A percentile compares a stretch with the other conserved stretches of the same genome.
Conservation (phyloP, 2,113 vertebrate species). For the Coptodon bakossiorum region DNA sequence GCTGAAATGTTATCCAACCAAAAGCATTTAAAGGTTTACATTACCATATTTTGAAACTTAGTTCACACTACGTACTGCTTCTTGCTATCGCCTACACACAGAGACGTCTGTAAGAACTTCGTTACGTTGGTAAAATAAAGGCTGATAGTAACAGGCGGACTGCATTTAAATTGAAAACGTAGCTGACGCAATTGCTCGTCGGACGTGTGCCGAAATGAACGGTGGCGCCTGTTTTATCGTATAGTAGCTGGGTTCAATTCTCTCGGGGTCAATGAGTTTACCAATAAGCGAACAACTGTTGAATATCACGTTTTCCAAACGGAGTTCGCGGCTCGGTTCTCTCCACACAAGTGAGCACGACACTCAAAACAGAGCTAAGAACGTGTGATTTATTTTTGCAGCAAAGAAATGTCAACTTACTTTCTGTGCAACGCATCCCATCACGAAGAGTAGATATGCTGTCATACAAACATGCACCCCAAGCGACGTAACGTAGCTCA, state of each 20-base stretch:
- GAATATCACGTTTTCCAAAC: not conserved
- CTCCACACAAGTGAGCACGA: conserved; percentile 1
- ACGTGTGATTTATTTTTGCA: not conserved
- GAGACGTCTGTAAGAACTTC: not conserved
- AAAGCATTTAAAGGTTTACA: not conserved
- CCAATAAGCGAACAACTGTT: not conserved
- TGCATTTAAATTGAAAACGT: not conserved
- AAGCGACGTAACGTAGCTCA: conserved; percentile 51
- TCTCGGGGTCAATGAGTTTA: not conserved
- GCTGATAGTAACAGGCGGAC: not conserved
- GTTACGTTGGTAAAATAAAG: not conserved
- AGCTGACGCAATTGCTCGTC: not conserved
- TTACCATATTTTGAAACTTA: not conserved
- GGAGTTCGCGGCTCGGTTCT: not conserved
- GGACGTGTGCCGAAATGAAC: not conserved
- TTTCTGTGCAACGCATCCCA: conserved; percentile 68
- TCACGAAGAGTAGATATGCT: conserved; percentile 60
- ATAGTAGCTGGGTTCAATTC: not conserved
- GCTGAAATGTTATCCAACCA: not conserved
- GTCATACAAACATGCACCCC: conserved; percentile 56
- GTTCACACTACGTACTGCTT: not conserved
- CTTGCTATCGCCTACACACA: not conserved
- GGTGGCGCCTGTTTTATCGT: not conserved
- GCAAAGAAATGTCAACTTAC: conserved; percentile 58
- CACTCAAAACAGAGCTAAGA: not conserved